Evolutionary conservation across 2,888 invertebrate genomes (phyloP).

Genomic region (Periphyllus acericola): DNA sequence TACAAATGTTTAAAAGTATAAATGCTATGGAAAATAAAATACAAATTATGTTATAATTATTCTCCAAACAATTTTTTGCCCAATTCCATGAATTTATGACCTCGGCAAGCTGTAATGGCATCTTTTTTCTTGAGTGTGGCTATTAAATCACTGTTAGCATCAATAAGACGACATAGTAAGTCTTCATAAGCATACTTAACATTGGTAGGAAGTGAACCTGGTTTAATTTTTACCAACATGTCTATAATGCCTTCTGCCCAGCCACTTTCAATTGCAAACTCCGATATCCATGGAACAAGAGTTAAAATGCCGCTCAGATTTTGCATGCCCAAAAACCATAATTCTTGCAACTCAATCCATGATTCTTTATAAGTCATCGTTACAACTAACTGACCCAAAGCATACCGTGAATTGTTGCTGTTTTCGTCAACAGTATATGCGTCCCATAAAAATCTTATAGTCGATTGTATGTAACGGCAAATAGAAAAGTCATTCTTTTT

Average conservation of each 20-base stretch:
- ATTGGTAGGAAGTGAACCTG: constrained; percentile 83
- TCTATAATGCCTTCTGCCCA: constrained; percentile 90
- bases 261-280: constrained; percentile 92
- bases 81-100: constrained; percentile 88
- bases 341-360: constrained; percentile 89
- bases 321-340: constrained; percentile 95
- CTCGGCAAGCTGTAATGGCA: constrained; percentile 84
- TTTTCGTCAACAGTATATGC: constrained; percentile 90
- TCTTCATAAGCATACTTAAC: constrained; percentile 92
- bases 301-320: constrained; percentile 86
- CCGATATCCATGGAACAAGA: constrained; percentile 87
- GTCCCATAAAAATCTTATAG: constrained; percentile 91
- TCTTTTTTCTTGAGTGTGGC: constrained; percentile 84
- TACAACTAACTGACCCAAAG: constrained; percentile 73
- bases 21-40: constrained; percentile 49
- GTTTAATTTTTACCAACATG: constrained; percentile 83
- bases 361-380: constrained; percentile 86
- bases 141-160: constrained; percentile 79
- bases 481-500: constrained; percentile 90
- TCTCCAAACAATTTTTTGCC: constrained; percentile 89
- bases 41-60: constrained; percentile 68
- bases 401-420: constrained; percentile 71
- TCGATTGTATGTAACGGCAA: constrained; percentile 87
- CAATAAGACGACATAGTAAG: constrained; percentile 84
- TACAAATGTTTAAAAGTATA: constrained; percentile 39